Conservation (phyloP, 2,888 invertebrate species). For the Epiblema foenella region DNA sequence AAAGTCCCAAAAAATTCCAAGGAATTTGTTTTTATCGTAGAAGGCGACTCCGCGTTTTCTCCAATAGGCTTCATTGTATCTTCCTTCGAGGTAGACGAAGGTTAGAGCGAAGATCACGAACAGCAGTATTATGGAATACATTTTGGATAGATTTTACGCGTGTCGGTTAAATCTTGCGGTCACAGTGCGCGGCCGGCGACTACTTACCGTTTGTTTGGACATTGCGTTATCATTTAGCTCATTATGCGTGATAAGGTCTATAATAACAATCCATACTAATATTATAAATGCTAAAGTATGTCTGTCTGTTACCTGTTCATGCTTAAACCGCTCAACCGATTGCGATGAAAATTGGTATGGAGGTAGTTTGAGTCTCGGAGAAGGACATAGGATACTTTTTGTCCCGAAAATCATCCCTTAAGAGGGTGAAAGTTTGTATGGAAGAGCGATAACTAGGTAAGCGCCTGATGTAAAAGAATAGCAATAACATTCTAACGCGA, state of each 20-base stretch:
- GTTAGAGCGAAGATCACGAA: background rate
- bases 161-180: background rate
- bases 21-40: conserved; percentile 53
- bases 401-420: too few relatives aligned
- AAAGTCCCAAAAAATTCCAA: conserved; percentile 62
- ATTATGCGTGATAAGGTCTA: conserved; percentile 5
- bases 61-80: conserved; percentile 64
- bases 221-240: background rate
- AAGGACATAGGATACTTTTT: too few relatives aligned
- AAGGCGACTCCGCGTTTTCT: conserved; percentile 63
- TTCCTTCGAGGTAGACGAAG: conserved; percentile 27
- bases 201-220: background rate
- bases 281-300: too few relatives aligned
- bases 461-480: too few relatives aligned
- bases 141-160: background rate
- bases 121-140: conserved; percentile 27
- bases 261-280: too few relatives aligned
- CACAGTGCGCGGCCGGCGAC: background rate
- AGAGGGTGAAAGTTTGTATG: too few relatives aligned
- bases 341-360: too few relatives aligned
- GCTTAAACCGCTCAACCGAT: too few relatives aligned
- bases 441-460: too few relatives aligned
- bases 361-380: too few relatives aligned
- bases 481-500: too few relatives aligned
- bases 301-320: too few relatives aligned